phyloP scores from a whole-genome alignment of 37 sponge, comb jelly and placozoan genomes.

The Crambe crambe region DNA sequence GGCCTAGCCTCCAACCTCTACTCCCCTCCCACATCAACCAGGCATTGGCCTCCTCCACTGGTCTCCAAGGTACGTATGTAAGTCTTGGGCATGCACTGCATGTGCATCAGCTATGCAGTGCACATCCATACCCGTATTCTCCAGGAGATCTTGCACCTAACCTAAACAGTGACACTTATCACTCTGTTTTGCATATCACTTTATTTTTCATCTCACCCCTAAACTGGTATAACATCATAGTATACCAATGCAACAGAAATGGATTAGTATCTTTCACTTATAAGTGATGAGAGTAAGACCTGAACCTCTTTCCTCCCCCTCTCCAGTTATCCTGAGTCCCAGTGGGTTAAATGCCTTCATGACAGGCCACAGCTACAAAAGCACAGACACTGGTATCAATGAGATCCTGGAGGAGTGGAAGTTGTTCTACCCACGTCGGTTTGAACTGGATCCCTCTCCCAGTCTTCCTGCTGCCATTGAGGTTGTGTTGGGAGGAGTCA shows the following conservation, averaged over 20 bases:
- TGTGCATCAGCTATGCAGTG: no score
- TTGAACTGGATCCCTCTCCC: constrained; percentile 30
- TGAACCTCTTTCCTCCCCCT: no score
- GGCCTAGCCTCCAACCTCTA: constrained; percentile 57
- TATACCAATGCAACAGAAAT: no score
- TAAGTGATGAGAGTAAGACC: no score
- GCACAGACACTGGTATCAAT: constrained; percentile 53
- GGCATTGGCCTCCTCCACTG: constrained; percentile 72
- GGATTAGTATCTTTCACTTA: no score
- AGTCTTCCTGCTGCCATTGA: constrained; percentile 77
- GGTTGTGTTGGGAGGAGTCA: constrained; percentile 74
- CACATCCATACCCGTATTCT: no score
- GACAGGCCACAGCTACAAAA: constrained; percentile 82
- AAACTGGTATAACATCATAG: no score
- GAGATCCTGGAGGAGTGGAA: constrained; percentile 85
- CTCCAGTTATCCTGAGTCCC: constrained; percentile 76
- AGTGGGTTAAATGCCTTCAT: constrained; percentile 81
- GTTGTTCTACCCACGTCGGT: constrained; percentile 68
- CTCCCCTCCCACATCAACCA: constrained; percentile 50
- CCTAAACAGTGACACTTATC: no score
- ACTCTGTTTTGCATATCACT: no score
- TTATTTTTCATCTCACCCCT: no score
- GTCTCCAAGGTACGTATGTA: constrained; percentile 66
- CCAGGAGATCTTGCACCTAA: no score
- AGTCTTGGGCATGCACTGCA: no score